Percentiles rank a stretch among this genome's conserved stretches.
These are phyloP conservation scores for Siniperca chuatsi DNA, from an alignment of 2,113 vertebrate species.

Conservation along the genomic window DNA sequence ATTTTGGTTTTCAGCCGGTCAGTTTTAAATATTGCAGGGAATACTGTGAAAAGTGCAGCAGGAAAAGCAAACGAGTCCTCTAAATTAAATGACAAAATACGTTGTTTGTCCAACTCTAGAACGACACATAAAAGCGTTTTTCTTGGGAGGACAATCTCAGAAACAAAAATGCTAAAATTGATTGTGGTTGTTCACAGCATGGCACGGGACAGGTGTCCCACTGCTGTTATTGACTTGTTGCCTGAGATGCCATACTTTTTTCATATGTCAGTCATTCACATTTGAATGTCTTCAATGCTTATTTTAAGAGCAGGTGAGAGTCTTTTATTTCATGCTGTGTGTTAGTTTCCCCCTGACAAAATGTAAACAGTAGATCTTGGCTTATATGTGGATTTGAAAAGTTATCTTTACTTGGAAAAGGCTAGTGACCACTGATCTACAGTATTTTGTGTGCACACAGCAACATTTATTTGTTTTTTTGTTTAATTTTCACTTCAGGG, in stretches of 20 bases:
- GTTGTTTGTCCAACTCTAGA: too few species aligned
- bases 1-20: too few species aligned
- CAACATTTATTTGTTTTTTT: neutral
- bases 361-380: neutral
- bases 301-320: neutral
- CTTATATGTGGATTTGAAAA: neutral
- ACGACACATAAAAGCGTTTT: too few species aligned
- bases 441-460: neutral
- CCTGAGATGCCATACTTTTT: neutral
- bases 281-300: neutral
- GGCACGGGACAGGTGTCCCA: neutral
- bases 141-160: neutral
- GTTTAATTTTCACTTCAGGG: neutral
- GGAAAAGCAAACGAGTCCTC: too few species aligned
- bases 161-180: neutral
- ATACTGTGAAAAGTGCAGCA: too few species aligned
- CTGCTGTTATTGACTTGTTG: slow-evolving; percentile 6
- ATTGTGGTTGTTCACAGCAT: neutral
- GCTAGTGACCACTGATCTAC: neutral
- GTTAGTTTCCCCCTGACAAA: neutral
- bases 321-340: neutral
- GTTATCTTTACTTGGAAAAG: neutral
- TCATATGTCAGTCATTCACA: neutral
- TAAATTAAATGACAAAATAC: too few species aligned
- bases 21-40: too few species aligned